These are phyloP conservation scores for Apamea sordens DNA, from an alignment of 2,888 invertebrate species.

Conservation along the genomic window DNA sequence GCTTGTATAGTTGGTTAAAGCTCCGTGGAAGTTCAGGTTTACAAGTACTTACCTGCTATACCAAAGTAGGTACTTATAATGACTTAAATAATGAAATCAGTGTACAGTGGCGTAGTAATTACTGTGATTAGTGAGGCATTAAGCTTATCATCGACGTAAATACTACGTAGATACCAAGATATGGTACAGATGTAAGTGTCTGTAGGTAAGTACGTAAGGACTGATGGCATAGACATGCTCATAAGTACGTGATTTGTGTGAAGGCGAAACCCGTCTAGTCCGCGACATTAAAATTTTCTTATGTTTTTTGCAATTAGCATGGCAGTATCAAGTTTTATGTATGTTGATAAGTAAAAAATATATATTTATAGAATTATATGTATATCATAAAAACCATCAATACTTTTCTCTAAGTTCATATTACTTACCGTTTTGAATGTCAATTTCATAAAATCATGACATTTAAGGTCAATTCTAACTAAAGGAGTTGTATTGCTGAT, in stretches of 20 bases:
- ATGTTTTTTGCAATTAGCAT: not conserved
- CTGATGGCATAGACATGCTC: slow-evolving; percentile 7
- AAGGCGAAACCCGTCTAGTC: not conserved
- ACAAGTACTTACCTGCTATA: slow-evolving; percentile 9
- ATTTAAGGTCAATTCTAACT: not conserved
- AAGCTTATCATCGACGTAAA: not conserved
- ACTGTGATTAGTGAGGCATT: slow-evolving; percentile 37
- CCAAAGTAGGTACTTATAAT: not conserved
- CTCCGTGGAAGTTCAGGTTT: not conserved
- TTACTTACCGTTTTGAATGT: not conserved
- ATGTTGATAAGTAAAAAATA: not conserved
- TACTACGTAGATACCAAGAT: not conserved
- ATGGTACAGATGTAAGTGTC: not conserved
- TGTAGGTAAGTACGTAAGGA: not conserved
- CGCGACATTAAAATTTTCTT: not conserved
- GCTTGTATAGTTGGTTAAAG: too few species aligned
- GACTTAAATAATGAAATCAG: not conserved
- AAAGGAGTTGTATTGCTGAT: not conserved
- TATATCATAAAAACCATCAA: not conserved
- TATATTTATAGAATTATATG: not conserved
- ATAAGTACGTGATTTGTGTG: slow-evolving; percentile 28
- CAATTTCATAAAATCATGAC: not conserved
- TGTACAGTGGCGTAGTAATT: slow-evolving; percentile 14
- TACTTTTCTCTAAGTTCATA: not conserved
- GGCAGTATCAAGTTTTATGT: not conserved